These are phyloP conservation scores for Psilopsiagon aurifrons DNA, from an alignment of 2,113 vertebrate genomes.

Conservation along the genomic window DNA sequence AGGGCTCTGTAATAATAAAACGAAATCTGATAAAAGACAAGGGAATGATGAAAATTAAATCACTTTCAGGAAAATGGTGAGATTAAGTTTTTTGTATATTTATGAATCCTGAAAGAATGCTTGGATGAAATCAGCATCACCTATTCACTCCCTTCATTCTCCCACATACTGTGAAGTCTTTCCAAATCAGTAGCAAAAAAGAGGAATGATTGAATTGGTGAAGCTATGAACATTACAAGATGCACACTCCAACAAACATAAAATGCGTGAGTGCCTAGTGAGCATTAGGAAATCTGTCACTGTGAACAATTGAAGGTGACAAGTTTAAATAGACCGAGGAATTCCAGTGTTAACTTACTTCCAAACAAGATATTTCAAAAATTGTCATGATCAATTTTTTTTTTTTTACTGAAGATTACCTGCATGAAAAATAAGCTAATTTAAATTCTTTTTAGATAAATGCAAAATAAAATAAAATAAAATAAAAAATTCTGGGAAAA, in stretches of 20 bases:
- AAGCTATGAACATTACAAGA: conserved; percentile 65
- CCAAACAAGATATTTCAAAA: conserved; percentile 20
- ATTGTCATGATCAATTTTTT: background rate
- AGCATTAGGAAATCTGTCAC: conserved; percentile 65
- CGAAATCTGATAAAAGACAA: background rate
- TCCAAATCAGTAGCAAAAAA: conserved; percentile 56
- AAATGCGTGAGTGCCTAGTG: conserved; percentile 55
- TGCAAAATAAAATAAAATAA: background rate
- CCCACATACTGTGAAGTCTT: conserved; percentile 42
- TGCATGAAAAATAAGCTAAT: background rate
- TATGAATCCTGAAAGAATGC: conserved; percentile 19
- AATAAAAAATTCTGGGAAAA: background rate
- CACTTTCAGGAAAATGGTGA: background rate
- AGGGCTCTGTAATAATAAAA: background rate
- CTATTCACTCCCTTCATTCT: conserved; percentile 9
- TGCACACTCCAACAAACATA: conserved; percentile 56
- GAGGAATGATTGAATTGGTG: conserved; percentile 58
- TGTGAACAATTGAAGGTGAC: conserved; percentile 61
- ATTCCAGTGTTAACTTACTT: conserved; percentile 49
- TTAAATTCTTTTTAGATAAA: background rate
- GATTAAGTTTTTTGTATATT: conserved; percentile 9
- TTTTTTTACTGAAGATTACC: background rate
- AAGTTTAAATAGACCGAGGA: conserved; percentile 57
- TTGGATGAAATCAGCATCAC: conserved; percentile 24
- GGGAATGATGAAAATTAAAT: background rate